Evolutionary conservation across 92 coral and sea anemone genomes (phyloP), one percentile per base, ranked within the genome.

Genomic region (Epizoanthus ramosus): DNA sequence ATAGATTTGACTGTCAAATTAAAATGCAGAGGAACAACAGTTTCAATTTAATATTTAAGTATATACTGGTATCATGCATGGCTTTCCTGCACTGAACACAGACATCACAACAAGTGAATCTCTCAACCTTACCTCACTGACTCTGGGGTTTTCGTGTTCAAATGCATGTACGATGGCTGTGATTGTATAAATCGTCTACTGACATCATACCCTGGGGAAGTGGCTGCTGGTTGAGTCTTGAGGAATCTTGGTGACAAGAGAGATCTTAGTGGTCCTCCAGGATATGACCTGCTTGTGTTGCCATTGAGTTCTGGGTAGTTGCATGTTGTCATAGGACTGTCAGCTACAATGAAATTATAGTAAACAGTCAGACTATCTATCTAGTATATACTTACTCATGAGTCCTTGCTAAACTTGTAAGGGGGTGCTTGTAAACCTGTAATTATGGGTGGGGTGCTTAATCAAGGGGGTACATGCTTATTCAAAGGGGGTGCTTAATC

Each of bases 291-390:
- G 21, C 64, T 41, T 39, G 71, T 86, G 64, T 80, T 81, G 45
- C 73, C 81, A 7, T 47, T 79, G 19, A 79, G 54, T 47, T 88
- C 92, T 21, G 86, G 80, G 80, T 87, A 85, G 71, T 89, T 91
- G 77, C 91, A 95, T 8, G 95, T 82, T 10, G 93, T 81, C 88
- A 82, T 91, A 52, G 94, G 93, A 60, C 91, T 88, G 74, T 95
- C 98, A 73, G 98, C 98, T 95, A 41, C 37, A 19, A 19, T 19
- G 1, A 37, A 28, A 52, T 28, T 28, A 28, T 25, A 23, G 60
- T 3, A 43, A 70, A 33, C 12, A 65, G 54, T 5, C 16, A 10
- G 54, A 50, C 16, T n/a, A n/a, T n/a, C n/a, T n/a, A n/a, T n/a
- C n/a, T n/a, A n/a, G n/a, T n/a, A n/a, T n/a, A n/a, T n/a, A n/a